Percentiles rank a stretch among this genome's conserved stretches.
Evolutionary conservation across 1,140 invertebrate species (phyloP).

Genomic region (Heliothis subflexa): DNA sequence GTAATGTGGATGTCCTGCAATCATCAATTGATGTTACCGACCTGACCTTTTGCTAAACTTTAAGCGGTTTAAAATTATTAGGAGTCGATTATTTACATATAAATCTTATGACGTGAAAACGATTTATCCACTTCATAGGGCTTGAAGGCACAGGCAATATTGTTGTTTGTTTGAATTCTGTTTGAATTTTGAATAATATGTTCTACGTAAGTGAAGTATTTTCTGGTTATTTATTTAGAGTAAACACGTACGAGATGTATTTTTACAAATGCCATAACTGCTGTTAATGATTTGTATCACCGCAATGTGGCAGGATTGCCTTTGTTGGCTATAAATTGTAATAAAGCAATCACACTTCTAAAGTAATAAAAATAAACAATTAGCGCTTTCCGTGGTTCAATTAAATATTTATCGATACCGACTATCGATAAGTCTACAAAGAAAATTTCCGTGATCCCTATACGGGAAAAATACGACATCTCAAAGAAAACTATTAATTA

Average conservation of each 20-base stretch:
- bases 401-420: not conserved
- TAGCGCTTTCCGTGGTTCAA: not conserved
- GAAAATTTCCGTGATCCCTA: conserved; percentile 6
- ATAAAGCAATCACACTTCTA: no score
- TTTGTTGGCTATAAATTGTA: no score
- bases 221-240: no score
- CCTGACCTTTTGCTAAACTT: not conserved
- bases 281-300: no score
- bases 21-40: not conserved
- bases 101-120: not conserved
- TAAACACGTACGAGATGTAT: no score
- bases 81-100: conserved; percentile 4
- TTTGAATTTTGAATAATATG: no score
- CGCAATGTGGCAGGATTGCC: no score
- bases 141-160: not conserved
- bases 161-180: not conserved
- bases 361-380: no score
- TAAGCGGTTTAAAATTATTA: not conserved
- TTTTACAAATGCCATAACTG: no score
- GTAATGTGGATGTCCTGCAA: conserved; percentile 6
- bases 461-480: not conserved
- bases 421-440: not conserved
- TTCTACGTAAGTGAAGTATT: no score
- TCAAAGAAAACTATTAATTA: not conserved
- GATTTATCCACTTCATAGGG: not conserved